A percentile compares a stretch with the other conserved stretches of the same genome.
phyloP scores from a whole-genome alignment of 2,113 vertebrate species.

The Upupa epops region DNA sequence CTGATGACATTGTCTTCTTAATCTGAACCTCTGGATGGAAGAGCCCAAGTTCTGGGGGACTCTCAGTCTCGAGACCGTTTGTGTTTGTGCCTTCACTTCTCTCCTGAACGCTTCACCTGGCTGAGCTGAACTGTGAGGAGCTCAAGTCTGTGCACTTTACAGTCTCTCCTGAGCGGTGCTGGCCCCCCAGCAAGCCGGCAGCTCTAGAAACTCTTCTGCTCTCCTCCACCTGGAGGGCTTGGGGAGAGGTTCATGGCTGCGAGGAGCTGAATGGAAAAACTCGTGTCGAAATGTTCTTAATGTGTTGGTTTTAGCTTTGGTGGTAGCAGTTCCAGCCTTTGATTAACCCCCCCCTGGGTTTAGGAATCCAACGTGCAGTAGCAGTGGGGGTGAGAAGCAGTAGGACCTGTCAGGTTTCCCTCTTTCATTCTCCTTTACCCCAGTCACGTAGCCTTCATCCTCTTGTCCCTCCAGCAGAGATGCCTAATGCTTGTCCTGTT shows the following conservation, averaged over 20 bases:
- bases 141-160: neutral
- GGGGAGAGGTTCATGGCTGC: neutral
- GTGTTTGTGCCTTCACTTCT: neutral
- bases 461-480: neutral
- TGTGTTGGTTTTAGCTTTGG: neutral
- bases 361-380: neutral
- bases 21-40: conserved; percentile 75
- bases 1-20: conserved; percentile 93
- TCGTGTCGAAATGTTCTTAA: neutral
- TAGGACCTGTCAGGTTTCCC: neutral
- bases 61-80: neutral
- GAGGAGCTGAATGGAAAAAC: fast-evolving
- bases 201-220: neutral
- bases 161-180: neutral
- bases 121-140: neutral
- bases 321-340: neutral
- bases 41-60: fast-evolving
- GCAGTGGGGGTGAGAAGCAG: neutral
- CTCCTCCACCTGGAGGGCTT: neutral
- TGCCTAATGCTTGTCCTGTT: neutral
- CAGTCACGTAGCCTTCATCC: fast-evolving
- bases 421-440: fast-evolving
- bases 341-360: neutral
- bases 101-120: neutral
- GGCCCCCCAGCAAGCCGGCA: neutral